These are phyloP conservation scores for Bubo bubo DNA, from an alignment of 2,113 vertebrate species.

Conservation along the genomic window DNA sequence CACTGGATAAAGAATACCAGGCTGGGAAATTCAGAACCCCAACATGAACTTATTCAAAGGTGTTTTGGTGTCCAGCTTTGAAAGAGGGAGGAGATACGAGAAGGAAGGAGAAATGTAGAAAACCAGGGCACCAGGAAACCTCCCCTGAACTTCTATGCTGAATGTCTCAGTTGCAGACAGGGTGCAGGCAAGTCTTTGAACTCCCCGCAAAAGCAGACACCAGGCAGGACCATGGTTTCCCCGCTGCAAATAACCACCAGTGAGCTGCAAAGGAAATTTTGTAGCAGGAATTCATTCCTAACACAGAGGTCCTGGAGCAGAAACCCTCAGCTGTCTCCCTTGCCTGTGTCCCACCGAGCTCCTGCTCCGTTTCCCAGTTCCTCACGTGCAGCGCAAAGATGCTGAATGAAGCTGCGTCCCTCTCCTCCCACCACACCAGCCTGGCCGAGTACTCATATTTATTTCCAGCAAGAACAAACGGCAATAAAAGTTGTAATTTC, in stretches of 20 bases:
- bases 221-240: background rate
- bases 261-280: background rate
- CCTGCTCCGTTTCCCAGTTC: background rate
- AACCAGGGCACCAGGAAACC: background rate
- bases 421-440: background rate
- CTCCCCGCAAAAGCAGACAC: background rate
- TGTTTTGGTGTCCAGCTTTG: background rate
- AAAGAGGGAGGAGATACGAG: background rate
- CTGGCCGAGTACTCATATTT: background rate
- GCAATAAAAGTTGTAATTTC: background rate
- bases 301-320: background rate
- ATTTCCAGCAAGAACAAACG: background rate
- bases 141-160: background rate
- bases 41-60: background rate
- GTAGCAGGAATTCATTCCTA: background rate
- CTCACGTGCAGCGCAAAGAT: rapidly evolving
- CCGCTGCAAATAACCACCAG: background rate
- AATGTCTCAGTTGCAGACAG: background rate
- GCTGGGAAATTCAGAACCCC: background rate
- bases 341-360: rapidly evolving
- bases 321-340: rapidly evolving
- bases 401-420: background rate
- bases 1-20: background rate
- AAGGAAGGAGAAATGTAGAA: background rate
- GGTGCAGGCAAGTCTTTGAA: background rate